Conservation (phyloP, 2,888 invertebrate species). For the Tenodera sinensis region DNA sequence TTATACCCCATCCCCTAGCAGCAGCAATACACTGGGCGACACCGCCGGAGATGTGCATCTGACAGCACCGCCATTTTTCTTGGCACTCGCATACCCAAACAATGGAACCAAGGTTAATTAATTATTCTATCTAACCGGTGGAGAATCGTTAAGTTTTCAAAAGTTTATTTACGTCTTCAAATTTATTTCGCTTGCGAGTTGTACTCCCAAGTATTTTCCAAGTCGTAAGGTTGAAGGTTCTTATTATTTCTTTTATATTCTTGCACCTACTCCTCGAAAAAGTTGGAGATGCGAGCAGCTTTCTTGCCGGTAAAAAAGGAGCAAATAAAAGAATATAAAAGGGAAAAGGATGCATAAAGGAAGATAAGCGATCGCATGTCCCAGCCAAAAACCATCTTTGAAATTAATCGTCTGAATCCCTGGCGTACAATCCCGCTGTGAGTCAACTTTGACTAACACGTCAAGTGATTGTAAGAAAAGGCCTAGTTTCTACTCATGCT, state of each 20-base stretch:
- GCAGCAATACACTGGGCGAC: constrained; percentile 33
- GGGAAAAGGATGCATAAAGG: constrained; percentile 3
- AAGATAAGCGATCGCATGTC: constrained; percentile 9
- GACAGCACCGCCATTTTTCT: constrained; percentile 31
- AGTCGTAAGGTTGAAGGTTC: constrained; percentile 4
- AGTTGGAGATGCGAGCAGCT: constrained; percentile 14
- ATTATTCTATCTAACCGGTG: constrained; percentile 30
- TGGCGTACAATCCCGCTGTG: not conserved
- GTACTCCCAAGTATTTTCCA: constrained; percentile 19
- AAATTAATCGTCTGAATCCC: constrained; percentile 7
- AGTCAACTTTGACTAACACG: not conserved
- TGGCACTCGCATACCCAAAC: constrained; percentile 27
- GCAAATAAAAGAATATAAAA: constrained; percentile 5
- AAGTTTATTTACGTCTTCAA: constrained; percentile 32
- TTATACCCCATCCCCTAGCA: constrained; percentile 24
- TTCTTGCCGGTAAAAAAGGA: constrained; percentile 14
- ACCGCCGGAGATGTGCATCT: constrained; percentile 32
- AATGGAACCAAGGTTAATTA: constrained; percentile 31
- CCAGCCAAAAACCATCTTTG: not conserved
- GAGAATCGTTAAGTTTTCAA: constrained; percentile 27
- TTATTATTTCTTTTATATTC: constrained; percentile 17
- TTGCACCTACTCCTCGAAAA: constrained; percentile 20
- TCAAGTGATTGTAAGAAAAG: not conserved
- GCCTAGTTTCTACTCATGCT: not conserved
- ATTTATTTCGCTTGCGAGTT: constrained; percentile 20